phyloP scores from a whole-genome alignment of 1,140 invertebrate species.

The Apis cerana region DNA sequence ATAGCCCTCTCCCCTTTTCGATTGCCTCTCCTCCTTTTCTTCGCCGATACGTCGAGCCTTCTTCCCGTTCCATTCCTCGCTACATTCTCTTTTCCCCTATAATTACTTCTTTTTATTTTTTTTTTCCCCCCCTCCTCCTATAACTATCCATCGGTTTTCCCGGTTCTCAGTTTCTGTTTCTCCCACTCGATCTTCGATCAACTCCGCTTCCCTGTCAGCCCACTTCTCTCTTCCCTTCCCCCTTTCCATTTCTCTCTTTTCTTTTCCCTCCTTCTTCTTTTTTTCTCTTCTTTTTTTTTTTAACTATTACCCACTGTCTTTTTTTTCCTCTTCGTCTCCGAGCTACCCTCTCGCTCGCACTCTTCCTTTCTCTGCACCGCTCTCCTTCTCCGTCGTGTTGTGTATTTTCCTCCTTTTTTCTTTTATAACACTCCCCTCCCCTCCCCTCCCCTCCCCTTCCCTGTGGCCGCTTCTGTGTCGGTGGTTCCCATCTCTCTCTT shows the following conservation, averaged over 20 bases:
- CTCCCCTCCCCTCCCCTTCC: conserved; percentile 14
- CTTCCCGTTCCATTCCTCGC: conserved; percentile 20
- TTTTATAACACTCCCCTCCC: conserved; percentile 50
- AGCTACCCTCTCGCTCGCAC: neutral
- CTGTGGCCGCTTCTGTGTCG: conserved; percentile 26
- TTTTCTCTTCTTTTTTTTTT: neutral
- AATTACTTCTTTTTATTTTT: conserved; percentile 39
- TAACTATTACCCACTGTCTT: conserved; percentile 25
- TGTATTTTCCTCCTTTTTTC: conserved; percentile 45
- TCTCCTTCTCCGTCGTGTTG: conserved; percentile 35
- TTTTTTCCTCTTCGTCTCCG: neutral
- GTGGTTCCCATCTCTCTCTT: conserved; percentile 37
- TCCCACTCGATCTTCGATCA: conserved; percentile 33
- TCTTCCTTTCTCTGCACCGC: conserved; percentile 9
- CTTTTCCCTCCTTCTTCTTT: neutral
- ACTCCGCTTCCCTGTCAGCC: neutral
- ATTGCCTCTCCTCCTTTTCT: conserved; percentile 43
- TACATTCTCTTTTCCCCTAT: conserved; percentile 30
- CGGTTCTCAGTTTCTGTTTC: conserved; percentile 36
- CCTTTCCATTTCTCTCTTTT: neutral
- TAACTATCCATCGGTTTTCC: conserved; percentile 43
- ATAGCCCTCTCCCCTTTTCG: conserved; percentile 46
- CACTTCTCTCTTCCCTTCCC: neutral
- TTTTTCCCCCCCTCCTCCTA: neutral
- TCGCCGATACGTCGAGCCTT: conserved; percentile 35